Base-by-base conservation (phyloP, 2,113 vertebrate genomes). In the Bubo blakistoni region DNA sequence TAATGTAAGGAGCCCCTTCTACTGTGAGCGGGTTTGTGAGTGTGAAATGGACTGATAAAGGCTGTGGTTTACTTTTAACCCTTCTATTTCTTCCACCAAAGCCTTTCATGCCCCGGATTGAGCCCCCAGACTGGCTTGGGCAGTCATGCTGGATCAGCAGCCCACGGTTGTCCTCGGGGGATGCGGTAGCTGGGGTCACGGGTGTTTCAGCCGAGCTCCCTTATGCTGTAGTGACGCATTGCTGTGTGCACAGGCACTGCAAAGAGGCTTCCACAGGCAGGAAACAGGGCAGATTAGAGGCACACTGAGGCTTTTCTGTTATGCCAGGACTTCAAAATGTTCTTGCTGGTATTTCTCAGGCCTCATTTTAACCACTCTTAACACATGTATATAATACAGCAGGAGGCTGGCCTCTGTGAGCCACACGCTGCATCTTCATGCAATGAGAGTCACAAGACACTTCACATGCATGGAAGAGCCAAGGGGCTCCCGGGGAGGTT, bases 201-300 rank as follows among this genome's bases (percentile, higher is more conserved):
- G 36, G 27, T 82, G 51, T 44, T 69, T 36, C 42, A 63, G 54
- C 82, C 1, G 15, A 59, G 34, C 65, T 81, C 2, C 0, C 0
- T 36, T 32, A 1, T 0, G 1, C 66, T 55, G n/a, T 32, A 2
- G 52, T 79, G 80, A 69, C 1, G 3, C 44, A 5, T 5, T 29
- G 57, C 70, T 1, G 0, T 58, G 7, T 12, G 55, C 89, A 55
- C 52, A 67, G 73, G 30, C 77, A 30, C 89, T 94, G 83, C 83
- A 91, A 91, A 91, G 83, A 81, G 25, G 21, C 29, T 71, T 38
- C 71, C 63, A 7, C 4, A 5, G 30, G 32, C 65, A 79, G 95
- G 93, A 96, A 94, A 30, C 40, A 67, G 61, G 81, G 73, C 67
- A 91, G 44, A 93, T 96, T 72, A 91, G 81, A 91, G 78, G 30